phyloP scores from a whole-genome alignment of 2,797 vertebrate genomes.

The Hoplostethus atlanticus region DNA sequence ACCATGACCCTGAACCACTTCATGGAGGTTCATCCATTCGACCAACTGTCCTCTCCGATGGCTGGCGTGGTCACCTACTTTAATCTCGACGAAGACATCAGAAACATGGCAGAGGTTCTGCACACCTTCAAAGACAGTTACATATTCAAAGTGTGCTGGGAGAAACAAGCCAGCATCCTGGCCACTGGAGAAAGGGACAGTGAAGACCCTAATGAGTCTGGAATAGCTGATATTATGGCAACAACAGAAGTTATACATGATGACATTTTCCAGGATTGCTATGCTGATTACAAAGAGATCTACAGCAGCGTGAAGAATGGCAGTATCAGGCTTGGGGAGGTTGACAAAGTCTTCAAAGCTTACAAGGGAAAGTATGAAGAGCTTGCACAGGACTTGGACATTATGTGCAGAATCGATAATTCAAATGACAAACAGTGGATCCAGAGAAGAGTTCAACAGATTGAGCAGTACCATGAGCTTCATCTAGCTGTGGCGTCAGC shows the following conservation, averaged over 20 bases:
- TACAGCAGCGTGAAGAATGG: slow-evolving; percentile 83
- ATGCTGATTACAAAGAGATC: slow-evolving; percentile 67
- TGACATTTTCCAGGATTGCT: slow-evolving; percentile 78
- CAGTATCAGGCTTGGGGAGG: slow-evolving; percentile 83
- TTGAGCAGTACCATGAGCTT: slow-evolving; percentile 92
- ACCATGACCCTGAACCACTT: slow-evolving; percentile 67
- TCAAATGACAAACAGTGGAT: slow-evolving; percentile 82
- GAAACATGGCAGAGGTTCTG: slow-evolving; percentile 74
- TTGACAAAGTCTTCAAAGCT: slow-evolving; percentile 83
- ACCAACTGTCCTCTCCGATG: slow-evolving; percentile 7
- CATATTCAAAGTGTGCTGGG: slow-evolving; percentile 88
- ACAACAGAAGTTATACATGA: slow-evolving; percentile 53
- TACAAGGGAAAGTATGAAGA: slow-evolving; percentile 83
- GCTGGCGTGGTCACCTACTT: slow-evolving; percentile 80
- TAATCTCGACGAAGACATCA: slow-evolving; percentile 75
- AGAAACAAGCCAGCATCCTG: slow-evolving; percentile 67
- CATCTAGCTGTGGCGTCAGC: slow-evolving; percentile 89
- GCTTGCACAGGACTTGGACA: slow-evolving; percentile 80
- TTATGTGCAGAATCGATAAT: slow-evolving; percentile 76
- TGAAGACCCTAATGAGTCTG: accelerated
- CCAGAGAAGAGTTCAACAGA: slow-evolving; percentile 84
- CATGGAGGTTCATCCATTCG: slow-evolving; percentile 73
- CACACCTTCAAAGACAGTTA: slow-evolving; percentile 82
- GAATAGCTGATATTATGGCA: slow-evolving; percentile 7
- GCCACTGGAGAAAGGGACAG: not conserved